Evolutionary conservation across 2,888 invertebrate genomes (phyloP).

Genomic region (Amblyteles armatorius): DNA sequence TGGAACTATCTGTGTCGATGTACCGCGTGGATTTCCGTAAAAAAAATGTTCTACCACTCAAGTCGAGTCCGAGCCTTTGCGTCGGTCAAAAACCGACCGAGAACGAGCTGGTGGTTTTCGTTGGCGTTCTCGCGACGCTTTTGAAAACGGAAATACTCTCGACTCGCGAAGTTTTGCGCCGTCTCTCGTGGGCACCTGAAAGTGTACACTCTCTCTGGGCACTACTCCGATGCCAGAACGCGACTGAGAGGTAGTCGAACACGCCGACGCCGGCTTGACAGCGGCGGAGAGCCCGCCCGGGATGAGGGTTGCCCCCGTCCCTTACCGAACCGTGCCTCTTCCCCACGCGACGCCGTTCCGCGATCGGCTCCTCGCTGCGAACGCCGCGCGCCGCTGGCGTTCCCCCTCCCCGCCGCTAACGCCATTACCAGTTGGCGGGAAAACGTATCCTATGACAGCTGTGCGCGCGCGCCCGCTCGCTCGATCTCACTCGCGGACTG

Average conservation of each 20-base stretch:
- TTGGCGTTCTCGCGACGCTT: neutral
- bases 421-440: constrained; percentile 76
- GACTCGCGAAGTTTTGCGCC: neutral
- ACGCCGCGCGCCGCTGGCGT: constrained; percentile 40
- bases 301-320: constrained; percentile 54
- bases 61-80: too few relatives aligned
- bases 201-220: constrained; percentile 2
- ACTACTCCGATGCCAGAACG: constrained; percentile 70
- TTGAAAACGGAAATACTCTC: neutral
- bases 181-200: constrained; percentile 3
- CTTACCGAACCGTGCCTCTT: constrained; percentile 33
- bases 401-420: constrained; percentile 43
- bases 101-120: neutral
- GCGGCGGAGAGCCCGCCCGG: constrained; percentile 63
- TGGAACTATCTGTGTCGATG: too few relatives aligned
- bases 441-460: constrained; percentile 75
- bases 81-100: too few relatives aligned
- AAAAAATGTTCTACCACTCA: too few relatives aligned
- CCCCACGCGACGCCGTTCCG: constrained; percentile 47
- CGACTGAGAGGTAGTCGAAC: constrained; percentile 71
- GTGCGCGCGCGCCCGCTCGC: constrained; percentile 52
- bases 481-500: constrained; percentile 23
- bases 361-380: constrained; percentile 7
- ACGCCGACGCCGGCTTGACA: constrained; percentile 77
- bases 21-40: too few relatives aligned